phyloP scores from a whole-genome alignment of 2,797 vertebrate species.

The Basileuterus tristriatus region DNA sequence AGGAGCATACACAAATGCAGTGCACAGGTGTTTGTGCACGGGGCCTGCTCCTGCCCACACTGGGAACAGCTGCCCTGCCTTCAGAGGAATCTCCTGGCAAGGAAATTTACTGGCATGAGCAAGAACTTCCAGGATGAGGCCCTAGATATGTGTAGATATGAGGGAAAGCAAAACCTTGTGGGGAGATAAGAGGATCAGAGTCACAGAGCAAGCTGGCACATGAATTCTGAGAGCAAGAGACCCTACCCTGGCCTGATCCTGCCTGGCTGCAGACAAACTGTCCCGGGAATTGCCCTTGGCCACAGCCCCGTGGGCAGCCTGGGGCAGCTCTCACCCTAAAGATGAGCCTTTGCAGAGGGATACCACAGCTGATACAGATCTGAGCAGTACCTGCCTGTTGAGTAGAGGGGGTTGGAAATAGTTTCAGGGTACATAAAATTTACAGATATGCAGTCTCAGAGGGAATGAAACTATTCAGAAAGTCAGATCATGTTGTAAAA shows the following conservation, averaged over 20 bases:
- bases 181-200: neutral
- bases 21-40: neutral
- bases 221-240: neutral
- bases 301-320: neutral
- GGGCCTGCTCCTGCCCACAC: neutral
- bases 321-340: neutral
- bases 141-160: neutral
- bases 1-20: neutral
- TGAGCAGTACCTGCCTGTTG: neutral
- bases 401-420: neutral
- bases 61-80: neutral
- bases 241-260: neutral
- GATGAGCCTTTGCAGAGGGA: neutral
- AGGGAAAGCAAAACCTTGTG: neutral
- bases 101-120: neutral
- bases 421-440: constrained; percentile 14
- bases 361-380: neutral
- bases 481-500: constrained; percentile 15
- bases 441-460: neutral
- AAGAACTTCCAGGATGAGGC: neutral
- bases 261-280: neutral
- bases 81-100: neutral
- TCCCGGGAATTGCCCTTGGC: neutral
- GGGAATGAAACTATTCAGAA: constrained; percentile 7
- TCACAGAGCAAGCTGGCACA: neutral